Conservation (phyloP, 2,797 vertebrate genomes). For the Okamejei kenojei region DNA sequence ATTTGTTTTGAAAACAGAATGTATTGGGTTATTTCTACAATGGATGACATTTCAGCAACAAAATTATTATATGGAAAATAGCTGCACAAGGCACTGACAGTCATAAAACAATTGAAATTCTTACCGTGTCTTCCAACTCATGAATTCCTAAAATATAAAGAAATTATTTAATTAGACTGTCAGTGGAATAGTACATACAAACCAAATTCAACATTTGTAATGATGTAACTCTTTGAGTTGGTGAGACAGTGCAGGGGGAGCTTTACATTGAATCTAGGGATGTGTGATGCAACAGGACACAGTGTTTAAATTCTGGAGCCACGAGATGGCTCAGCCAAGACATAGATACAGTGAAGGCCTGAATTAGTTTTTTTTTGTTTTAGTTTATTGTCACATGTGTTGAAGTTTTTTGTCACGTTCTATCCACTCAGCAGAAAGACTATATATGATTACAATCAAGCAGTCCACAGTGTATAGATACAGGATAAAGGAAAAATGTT, state of each 20-base stretch:
- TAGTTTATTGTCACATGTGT: too few relatives aligned
- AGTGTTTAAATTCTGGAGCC: background rate
- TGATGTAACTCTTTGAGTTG: background rate
- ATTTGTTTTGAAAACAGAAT: too few relatives aligned
- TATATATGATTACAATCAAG: too few relatives aligned
- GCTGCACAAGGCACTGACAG: background rate
- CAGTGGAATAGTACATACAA: background rate
- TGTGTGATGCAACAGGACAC: background rate
- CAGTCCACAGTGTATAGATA: too few relatives aligned
- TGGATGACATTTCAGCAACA: too few relatives aligned
- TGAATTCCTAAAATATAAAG: background rate
- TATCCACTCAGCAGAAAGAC: too few relatives aligned
- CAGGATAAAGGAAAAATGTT: too few relatives aligned
- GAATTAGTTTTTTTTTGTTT: too few relatives aligned
- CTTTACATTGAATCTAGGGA: background rate
- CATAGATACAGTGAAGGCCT: too few relatives aligned
- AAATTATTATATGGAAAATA: background rate
- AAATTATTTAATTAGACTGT: background rate
- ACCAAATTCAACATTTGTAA: background rate
- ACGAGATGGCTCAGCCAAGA: too few relatives aligned
- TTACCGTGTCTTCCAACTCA: conserved; percentile 30
- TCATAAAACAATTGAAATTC: background rate
- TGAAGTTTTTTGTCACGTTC: too few relatives aligned
- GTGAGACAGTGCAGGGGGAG: background rate
- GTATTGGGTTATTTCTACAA: too few relatives aligned